Evolutionary conservation across 2,797 vertebrate species (phyloP).

Genomic region (Hydrocynus forskahlii): DNA sequence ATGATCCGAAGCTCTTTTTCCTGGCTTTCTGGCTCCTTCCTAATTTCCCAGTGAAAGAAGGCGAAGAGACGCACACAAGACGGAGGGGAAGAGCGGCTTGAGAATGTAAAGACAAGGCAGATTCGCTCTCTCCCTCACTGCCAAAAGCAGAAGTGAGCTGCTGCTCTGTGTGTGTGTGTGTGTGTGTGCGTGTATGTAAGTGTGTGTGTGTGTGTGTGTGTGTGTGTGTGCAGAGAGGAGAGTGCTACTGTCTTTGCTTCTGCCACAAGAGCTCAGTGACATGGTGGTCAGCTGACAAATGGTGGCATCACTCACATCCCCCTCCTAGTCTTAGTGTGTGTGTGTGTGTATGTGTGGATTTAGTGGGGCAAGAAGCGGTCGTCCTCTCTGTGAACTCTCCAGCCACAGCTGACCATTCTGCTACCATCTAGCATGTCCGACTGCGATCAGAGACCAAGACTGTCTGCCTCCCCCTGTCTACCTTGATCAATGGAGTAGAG

Average conservation of each 20-base stretch:
- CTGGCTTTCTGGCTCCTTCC: neutral
- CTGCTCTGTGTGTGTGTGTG: neutral
- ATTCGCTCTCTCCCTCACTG: constrained; percentile 39
- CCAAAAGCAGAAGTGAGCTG: constrained; percentile 69
- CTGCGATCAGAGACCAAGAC: neutral
- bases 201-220: neutral
- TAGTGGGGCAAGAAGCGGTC: constrained; percentile 9
- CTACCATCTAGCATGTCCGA: neutral
- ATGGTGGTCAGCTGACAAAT: constrained; percentile 84
- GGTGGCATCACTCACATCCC: constrained; percentile 82
- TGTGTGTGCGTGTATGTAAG: neutral
- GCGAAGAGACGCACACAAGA: neutral
- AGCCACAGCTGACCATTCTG: neutral
- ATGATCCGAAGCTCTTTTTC: neutral
- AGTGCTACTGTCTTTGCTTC: constrained; percentile 36
- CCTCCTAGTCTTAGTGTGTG: constrained; percentile 39
- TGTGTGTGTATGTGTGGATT: constrained; percentile 22
- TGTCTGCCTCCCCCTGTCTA: neutral
- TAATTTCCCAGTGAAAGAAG: neutral
- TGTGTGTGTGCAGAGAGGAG: neutral
- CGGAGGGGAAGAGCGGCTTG: constrained; percentile 15
- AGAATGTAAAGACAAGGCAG: constrained; percentile 27
- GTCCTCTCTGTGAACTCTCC: neutral
- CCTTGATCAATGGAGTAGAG: neutral
- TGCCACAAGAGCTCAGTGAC: constrained; percentile 80